Conservation (phyloP, 2,113 vertebrate genomes). For the Loxodonta africana region DNA sequence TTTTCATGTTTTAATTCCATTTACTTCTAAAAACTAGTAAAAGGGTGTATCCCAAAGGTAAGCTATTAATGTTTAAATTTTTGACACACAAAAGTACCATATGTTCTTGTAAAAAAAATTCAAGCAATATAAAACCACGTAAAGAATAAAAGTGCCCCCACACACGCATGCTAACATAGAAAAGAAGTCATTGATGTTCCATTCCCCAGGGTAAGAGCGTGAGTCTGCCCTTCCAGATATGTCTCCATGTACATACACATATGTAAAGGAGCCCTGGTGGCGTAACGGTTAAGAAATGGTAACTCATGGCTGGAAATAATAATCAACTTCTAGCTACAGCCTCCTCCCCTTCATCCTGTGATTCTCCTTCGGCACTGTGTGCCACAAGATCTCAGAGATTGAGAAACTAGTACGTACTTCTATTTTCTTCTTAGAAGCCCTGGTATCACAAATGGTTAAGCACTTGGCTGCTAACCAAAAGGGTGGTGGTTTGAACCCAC, state of each 20-base stretch:
- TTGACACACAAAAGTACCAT: not conserved
- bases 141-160: not conserved
- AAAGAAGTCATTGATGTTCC: not conserved
- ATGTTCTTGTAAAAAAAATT: not conserved
- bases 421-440: not conserved
- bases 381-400: not conserved
- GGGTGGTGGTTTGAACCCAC: not conserved
- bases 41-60: not conserved
- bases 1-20: not conserved
- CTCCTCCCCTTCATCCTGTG: not conserved
- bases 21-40: conserved; percentile 9
- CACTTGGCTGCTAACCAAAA: not conserved
- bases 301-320: not conserved
- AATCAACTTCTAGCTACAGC: not conserved
- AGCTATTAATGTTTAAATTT: not conserved
- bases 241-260: not conserved
- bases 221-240: not conserved
- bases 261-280: not conserved
- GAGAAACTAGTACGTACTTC: not conserved
- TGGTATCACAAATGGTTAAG: not conserved
- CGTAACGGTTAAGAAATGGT: not conserved
- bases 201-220: not conserved
- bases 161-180: not conserved
- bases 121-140: not conserved
- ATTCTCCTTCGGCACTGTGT: not conserved